These are phyloP conservation scores for Chelon labrosus DNA, from an alignment of 2,797 vertebrate species.

Conservation along the genomic window DNA sequence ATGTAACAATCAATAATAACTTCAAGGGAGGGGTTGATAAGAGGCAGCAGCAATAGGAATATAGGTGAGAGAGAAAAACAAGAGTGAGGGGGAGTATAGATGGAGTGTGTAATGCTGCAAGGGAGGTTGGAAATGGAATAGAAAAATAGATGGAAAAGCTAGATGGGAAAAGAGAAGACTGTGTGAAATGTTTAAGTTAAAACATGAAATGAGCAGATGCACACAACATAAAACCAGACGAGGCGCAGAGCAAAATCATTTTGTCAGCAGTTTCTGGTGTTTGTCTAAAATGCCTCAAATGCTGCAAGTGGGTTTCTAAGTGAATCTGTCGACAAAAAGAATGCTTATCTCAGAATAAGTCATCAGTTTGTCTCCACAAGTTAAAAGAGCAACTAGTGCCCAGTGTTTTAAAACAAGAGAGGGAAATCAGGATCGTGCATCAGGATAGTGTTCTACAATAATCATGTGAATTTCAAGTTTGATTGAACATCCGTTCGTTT, in stretches of 20 bases:
- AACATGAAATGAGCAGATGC: constrained; percentile 1
- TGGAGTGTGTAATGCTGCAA: not conserved
- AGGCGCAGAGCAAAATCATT: not conserved
- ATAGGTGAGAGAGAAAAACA: constrained; percentile 13
- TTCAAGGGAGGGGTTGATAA: constrained; percentile 18
- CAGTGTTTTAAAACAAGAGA: not conserved
- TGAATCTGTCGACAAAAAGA: not conserved
- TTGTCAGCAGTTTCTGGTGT: constrained; percentile 8
- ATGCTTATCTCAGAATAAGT: not conserved
- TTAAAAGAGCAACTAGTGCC: not conserved
- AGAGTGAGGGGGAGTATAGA: not conserved
- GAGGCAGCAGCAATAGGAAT: not conserved
- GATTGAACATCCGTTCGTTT: too few relatives aligned
- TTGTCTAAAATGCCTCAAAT: not conserved
- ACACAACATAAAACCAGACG: not conserved
- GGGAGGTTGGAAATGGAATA: not conserved
- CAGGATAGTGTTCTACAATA: too few relatives aligned
- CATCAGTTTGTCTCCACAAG: not conserved
- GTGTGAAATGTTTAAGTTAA: not conserved
- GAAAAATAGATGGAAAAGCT: too few relatives aligned
- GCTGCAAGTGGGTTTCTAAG: constrained; percentile 1
- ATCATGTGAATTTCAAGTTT: too few relatives aligned
- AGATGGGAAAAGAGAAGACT: not conserved
- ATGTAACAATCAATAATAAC: constrained; percentile 44
- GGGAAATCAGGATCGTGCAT: not conserved